Evolutionary conservation across 2,888 invertebrate genomes (phyloP), one percentile per base, ranked within the genome.

Genomic region (Mellilla xanthometata): DNA sequence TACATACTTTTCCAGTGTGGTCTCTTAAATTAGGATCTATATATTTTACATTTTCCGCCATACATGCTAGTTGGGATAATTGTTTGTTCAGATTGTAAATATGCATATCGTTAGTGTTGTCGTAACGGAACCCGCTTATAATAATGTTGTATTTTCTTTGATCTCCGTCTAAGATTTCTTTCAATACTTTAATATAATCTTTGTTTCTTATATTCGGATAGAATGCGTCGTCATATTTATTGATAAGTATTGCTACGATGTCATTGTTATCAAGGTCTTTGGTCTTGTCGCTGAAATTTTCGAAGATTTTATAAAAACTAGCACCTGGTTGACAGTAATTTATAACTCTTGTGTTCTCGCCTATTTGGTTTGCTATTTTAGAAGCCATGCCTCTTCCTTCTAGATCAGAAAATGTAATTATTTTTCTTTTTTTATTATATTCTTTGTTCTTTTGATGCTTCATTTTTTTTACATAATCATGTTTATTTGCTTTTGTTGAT

Each of bases 301-400:
- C 11, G 11, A 33, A 23, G 5, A 33, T 23, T 7, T 33, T 23
- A 6, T 7, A 2, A 4, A 4, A 22, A 3, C 2, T n/a, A 3
- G 33, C 33, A 2, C 33, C 33, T 23, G 33, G 23, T 2, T 12
- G 8, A 23, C 33, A 33, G n/a, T 23, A 33, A 11, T 33, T 33
- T 1, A 23, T 19, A 9, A 32, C 12, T 1, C 1, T 31, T 9
- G n/a, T 10, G 7, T 19, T 19, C 9, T 32, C 6, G 2, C 19
- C 11, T 32, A 32, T 19, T 4, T 32, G 6, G 5, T 33, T 22
- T 1, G 2, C 2, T 11, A 33, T 23, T 3, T 8, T 2, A 11
- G 23, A 5, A 8, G 11, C 33, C 8, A 33, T 5, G 2, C 22
- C 33, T 23, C 5, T 10, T 12, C 33, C 33, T 12, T 1, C 3